A percentile compares a stretch with the other conserved stretches of the same genome.
Conservation (phyloP, 2,797 vertebrate genomes). For the Ctenopoma multispine region DNA sequence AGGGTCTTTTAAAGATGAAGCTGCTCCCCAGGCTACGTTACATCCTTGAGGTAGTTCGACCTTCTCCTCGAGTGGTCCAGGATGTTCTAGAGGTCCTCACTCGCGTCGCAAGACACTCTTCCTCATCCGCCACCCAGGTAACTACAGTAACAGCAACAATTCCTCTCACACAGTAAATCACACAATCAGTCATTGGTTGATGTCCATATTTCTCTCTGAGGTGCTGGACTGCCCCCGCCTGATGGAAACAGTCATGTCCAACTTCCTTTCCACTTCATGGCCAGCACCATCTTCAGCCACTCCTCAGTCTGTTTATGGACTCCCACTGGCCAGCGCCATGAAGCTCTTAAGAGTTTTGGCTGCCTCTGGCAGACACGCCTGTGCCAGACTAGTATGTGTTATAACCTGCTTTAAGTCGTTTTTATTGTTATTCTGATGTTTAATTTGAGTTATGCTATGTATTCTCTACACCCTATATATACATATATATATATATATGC, state of each 20-base stretch:
- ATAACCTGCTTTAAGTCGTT: too few species aligned
- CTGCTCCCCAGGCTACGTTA: constrained; percentile 94
- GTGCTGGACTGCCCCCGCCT: constrained; percentile 93
- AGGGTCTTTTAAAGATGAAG: constrained; percentile 95
- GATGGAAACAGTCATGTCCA: constrained; percentile 89
- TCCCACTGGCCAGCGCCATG: constrained; percentile 89
- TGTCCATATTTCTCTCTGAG: constrained; percentile 67
- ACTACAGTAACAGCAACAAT: not conserved
- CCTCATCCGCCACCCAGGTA: constrained; percentile 88
- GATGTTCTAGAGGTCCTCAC: constrained; percentile 91
- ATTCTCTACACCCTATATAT: not conserved
- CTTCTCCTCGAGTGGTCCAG: constrained; percentile 87
- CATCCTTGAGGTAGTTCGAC: constrained; percentile 92
- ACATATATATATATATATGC: too few species aligned
- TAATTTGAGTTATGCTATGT: not conserved
- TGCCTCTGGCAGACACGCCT: constrained; percentile 89
- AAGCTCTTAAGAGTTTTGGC: constrained; percentile 94
- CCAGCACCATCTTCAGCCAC: constrained; percentile 64
- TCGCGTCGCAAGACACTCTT: constrained; percentile 91
- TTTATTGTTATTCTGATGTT: not conserved
- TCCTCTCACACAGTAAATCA: not conserved
- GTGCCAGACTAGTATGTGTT: constrained; percentile 90
- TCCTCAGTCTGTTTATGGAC: constrained; percentile 84
- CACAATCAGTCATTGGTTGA: not conserved
- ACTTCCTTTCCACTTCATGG: constrained; percentile 94